Percentiles rank a stretch among this genome's conserved stretches.
These are phyloP conservation scores for Chrysemys picta DNA, from an alignment of 2,113 vertebrate species.

Conservation along the genomic window DNA sequence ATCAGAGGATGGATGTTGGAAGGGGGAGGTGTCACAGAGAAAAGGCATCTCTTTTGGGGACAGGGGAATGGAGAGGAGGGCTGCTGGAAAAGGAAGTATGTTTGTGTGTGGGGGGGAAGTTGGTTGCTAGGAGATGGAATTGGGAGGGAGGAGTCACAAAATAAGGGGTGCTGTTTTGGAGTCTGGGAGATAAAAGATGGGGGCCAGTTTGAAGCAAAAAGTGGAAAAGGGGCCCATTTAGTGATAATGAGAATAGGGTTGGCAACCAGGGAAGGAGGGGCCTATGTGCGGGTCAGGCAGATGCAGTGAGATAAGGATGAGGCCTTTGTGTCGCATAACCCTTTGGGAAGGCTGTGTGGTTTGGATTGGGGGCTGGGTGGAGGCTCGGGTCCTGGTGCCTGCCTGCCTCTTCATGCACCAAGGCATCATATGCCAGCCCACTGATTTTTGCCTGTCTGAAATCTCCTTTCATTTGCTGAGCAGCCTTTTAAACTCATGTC, in stretches of 20 bases:
- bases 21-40: background rate
- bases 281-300: background rate
- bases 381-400: background rate
- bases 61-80: background rate
- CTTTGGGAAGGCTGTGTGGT: background rate
- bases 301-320: background rate
- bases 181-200: background rate
- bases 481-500: background rate
- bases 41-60: background rate
- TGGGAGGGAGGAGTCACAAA: background rate
- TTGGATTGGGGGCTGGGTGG: background rate
- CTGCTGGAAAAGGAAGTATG: background rate
- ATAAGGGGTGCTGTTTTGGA: background rate
- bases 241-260: background rate
- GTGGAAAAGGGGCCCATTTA: background rate
- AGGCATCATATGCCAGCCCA: background rate
- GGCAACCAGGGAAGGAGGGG: background rate
- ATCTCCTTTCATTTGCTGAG: background rate
- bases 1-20: background rate
- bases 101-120: no score
- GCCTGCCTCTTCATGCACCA: background rate
- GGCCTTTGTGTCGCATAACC: background rate
- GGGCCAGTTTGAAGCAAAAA: background rate
- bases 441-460: constrained; percentile 17
- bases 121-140: fast-evolving